Evolutionary conservation across 53 echinoderm and acorn worm genomes (phyloP).

Genomic region (Temnopleurus reevesii): DNA sequence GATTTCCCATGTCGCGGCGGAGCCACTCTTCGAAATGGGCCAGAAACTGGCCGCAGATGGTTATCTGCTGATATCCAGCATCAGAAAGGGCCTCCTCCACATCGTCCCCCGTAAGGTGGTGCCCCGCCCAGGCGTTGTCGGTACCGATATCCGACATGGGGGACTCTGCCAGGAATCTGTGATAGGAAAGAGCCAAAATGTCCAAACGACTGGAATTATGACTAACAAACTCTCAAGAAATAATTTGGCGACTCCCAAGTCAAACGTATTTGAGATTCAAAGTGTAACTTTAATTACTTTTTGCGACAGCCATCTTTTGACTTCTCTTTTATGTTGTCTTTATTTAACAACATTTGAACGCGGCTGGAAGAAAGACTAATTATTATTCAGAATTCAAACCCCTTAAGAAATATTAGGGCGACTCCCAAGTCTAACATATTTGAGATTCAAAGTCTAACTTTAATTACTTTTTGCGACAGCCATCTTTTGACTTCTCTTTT

Average conservation of each 20-base stretch:
- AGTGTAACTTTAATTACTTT: not conserved
- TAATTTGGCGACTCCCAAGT: not conserved
- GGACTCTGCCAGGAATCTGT: constrained; percentile 34
- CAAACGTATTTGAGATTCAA: not conserved
- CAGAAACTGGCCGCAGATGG: not conserved
- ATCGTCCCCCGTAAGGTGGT: not conserved
- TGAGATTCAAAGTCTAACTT: not conserved
- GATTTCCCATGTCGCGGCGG: not conserved
- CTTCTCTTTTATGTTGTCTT: not conserved
- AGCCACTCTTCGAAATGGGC: not conserved
- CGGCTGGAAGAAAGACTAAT: not conserved
- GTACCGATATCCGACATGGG: not conserved
- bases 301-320: not conserved
- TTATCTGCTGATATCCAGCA: not conserved
- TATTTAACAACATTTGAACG: not conserved
- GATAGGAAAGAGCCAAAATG: constrained; percentile 1
- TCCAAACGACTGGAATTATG: too few species aligned
- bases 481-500: not conserved
- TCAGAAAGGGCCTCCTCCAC: not conserved
- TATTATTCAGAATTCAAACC: too few species aligned
- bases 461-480: not conserved
- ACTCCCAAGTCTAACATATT: not conserved
- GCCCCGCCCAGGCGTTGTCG: not conserved
- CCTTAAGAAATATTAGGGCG: not conserved
- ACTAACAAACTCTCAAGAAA: not conserved